These are phyloP conservation scores for Pectinophora gossypiella DNA, from an alignment of 1,140 invertebrate genomes.

Conservation along the genomic window DNA sequence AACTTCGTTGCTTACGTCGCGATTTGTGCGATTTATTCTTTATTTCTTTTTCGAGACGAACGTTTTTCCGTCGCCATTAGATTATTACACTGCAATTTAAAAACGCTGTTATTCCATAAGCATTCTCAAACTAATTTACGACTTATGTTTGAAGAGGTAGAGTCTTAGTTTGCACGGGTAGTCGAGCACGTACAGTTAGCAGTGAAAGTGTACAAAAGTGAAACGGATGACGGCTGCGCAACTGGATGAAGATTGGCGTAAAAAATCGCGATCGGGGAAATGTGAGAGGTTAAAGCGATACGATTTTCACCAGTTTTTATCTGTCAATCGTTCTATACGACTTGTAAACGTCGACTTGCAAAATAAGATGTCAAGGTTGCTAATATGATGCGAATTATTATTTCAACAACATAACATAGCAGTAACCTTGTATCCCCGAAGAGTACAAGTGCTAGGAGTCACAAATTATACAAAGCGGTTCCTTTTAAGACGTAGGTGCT, in stretches of 20 bases:
- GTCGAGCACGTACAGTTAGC: constrained; percentile 44
- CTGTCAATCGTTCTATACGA: not conserved
- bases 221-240: constrained; percentile 59
- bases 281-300: constrained; percentile 31
- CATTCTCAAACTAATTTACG: not conserved
- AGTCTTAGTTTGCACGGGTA: not conserved
- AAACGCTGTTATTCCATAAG: not conserved
- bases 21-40: not conserved
- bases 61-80: not conserved
- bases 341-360: too few species aligned
- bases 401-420: too few species aligned
- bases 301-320: constrained; percentile 16
- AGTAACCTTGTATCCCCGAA: too few species aligned
- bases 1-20: constrained; percentile 11
- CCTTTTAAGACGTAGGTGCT: too few species aligned
- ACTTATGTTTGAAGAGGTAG: not conserved
- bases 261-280: constrained; percentile 41
- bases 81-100: not conserved
- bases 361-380: too few species aligned
- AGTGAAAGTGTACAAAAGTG: constrained; percentile 72
- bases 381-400: too few species aligned
- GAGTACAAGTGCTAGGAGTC: too few species aligned
- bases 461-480: too few species aligned
- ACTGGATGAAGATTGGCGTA: constrained; percentile 42
- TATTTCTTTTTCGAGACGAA: not conserved